Percentiles rank a stretch among this genome's conserved stretches.
These are phyloP conservation scores for Haliclystus octoradiatus DNA, from an alignment of 30 jellyfish, hydroid and myxozoan species.

Conservation along the genomic window DNA sequence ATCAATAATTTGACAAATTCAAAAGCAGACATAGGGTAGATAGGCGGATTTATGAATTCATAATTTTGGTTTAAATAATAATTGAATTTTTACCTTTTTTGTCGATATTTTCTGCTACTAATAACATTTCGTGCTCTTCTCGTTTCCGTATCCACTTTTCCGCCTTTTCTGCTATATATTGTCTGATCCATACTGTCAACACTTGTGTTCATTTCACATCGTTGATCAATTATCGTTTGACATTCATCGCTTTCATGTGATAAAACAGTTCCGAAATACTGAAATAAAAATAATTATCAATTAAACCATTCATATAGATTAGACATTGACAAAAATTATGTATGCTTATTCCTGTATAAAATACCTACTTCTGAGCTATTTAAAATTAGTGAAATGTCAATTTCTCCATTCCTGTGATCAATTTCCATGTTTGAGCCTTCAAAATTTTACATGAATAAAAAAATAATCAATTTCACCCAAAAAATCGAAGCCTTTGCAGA, in stretches of 20 bases:
- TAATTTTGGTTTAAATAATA: too few relatives aligned
- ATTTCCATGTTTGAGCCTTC: neutral
- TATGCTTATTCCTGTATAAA: too few relatives aligned
- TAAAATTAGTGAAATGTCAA: constrained; percentile 1
- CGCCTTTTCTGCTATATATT: neutral
- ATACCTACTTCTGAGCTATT: constrained; percentile 12
- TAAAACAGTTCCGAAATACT: constrained; percentile 6
- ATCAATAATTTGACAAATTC: too few relatives aligned
- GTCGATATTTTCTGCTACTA: constrained; percentile 12
- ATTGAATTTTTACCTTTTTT: constrained; percentile 12
- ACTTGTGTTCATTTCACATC: too few relatives aligned
- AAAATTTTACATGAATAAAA: too few relatives aligned
- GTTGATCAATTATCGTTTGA: too few relatives aligned
- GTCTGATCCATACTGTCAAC: too few relatives aligned
- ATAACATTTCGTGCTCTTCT: constrained; percentile 18
- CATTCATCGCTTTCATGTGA: too few relatives aligned
- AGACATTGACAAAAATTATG: too few relatives aligned
- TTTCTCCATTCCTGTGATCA: constrained; percentile 2
- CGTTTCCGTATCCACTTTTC: constrained; percentile 4
- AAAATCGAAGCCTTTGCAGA: neutral
- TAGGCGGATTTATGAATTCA: too few relatives aligned
- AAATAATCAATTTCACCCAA: neutral
- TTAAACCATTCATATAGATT: neutral
- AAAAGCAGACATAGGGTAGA: too few relatives aligned
- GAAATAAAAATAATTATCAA: neutral